A percentile compares a stretch with the other conserved stretches of the same genome.
These are phyloP conservation scores for Mohoua ochrocephala DNA, from an alignment of 2,113 vertebrate genomes.

Conservation along the genomic window DNA sequence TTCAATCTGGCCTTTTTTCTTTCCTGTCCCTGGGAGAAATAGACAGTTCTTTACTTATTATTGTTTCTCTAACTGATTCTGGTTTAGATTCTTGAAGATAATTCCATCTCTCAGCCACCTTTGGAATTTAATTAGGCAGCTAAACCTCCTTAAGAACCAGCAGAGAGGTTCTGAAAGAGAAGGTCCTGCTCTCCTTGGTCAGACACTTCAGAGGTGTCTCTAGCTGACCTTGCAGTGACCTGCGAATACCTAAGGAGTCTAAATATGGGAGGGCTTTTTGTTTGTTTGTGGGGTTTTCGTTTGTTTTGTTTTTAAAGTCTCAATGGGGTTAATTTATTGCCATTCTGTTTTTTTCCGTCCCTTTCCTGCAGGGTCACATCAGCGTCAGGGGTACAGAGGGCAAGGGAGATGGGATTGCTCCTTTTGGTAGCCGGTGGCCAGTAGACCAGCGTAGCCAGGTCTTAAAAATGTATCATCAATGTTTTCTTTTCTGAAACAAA, in stretches of 20 bases:
- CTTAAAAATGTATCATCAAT: background rate
- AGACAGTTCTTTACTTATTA: background rate
- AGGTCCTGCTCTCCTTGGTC: background rate
- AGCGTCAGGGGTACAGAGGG: fast-evolving
- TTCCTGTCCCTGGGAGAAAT: background rate
- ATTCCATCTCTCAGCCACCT: background rate
- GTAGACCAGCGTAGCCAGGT: background rate
- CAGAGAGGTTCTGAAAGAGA: background rate
- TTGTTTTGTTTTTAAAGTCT: background rate
- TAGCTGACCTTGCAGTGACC: background rate
- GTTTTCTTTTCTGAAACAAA: background rate
- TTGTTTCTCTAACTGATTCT: background rate
- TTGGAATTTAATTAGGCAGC: background rate
- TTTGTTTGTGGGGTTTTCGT: background rate
- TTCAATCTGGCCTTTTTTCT: background rate
- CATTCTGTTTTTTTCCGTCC: background rate
- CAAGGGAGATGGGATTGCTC: background rate
- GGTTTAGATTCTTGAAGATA: background rate
- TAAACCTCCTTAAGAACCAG: background rate
- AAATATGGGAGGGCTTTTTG: background rate
- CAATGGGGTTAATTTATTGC: background rate
- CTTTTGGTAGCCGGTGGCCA: background rate
- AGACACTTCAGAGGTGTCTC: background rate
- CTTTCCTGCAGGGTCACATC: background rate
- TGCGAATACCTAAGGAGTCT: background rate